Evolutionary conservation across 2,888 invertebrate genomes (phyloP).

Genomic region (Tethea ocularis): DNA sequence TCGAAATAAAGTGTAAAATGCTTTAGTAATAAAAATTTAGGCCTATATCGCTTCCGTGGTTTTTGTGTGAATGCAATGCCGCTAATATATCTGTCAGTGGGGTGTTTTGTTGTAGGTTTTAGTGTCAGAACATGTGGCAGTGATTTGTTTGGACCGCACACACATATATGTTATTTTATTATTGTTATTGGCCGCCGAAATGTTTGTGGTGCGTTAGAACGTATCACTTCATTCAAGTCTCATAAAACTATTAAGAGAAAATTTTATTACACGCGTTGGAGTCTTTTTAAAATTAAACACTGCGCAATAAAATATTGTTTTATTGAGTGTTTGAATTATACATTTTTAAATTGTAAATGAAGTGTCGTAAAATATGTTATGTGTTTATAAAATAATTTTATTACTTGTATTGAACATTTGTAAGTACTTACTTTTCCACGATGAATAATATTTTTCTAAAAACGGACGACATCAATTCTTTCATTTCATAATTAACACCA

Average conservation of each 20-base stretch:
- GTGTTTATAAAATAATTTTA: constrained; percentile 2
- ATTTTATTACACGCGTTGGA: constrained; percentile 24
- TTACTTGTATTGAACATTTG: neutral
- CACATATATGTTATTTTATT: constrained; percentile 49
- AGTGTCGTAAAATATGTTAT: neutral
- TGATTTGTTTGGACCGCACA: constrained; percentile 75
- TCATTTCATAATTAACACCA: neutral
- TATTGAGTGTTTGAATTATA: constrained; percentile 2
- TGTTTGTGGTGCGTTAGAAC: constrained; percentile 67
- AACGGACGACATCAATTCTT: neutral
- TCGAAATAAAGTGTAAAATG: constrained; percentile 38
- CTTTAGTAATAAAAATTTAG: constrained; percentile 17
- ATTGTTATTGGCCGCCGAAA: constrained; percentile 73
- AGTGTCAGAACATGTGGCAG: constrained; percentile 67
- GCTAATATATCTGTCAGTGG: constrained; percentile 79
- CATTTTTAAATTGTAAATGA: constrained; percentile 3
- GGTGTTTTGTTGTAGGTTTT: constrained; percentile 72
- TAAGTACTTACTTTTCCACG: neutral
- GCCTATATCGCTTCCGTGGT: constrained; percentile 37
- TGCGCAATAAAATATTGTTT: constrained; percentile 4
- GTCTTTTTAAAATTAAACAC: constrained; percentile 1
- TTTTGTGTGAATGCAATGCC: constrained; percentile 59
- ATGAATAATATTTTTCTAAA: neutral
- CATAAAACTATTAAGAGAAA: constrained; percentile 70
- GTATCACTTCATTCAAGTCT: constrained; percentile 57